Percentiles rank a stretch among this genome's conserved stretches.
phyloP scores from a whole-genome alignment of 2,113 vertebrate species.

The Paramisgurnus dabryanus region DNA sequence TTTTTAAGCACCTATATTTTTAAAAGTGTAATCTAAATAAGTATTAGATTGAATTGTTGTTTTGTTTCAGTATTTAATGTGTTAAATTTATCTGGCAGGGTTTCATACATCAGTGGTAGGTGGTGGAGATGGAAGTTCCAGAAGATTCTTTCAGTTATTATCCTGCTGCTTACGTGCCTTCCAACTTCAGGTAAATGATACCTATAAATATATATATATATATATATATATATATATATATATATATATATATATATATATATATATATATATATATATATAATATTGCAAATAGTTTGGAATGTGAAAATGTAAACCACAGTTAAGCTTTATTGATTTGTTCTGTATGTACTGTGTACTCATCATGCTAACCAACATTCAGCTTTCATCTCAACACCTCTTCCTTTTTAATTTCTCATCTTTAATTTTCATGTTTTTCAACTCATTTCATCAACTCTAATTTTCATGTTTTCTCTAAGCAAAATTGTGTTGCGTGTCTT shows the following conservation, averaged over 20 bases:
- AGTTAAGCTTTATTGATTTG: not conserved
- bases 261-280: not conserved
- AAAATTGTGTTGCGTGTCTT: not conserved
- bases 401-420: not conserved
- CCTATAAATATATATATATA: not conserved
- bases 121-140: slow-evolving; percentile 83
- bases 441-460: not conserved
- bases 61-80: slow-evolving; percentile 2
- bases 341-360: not conserved
- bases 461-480: not conserved
- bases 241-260: not conserved
- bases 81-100: slow-evolving; percentile 69
- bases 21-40: not conserved
- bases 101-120: slow-evolving; percentile 70
- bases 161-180: slow-evolving; percentile 65
- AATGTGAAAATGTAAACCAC: not conserved
- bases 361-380: slow-evolving; percentile 18
- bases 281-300: not conserved
- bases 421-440: not conserved
- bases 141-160: slow-evolving; percentile 65
- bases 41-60: not conserved
- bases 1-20: not conserved
- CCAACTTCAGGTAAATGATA: slow-evolving; percentile 76
- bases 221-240: no score
- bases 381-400: not conserved